phyloP scores from a whole-genome alignment of 35 echinoderm and acorn worm genomes.

The Hemicentrotus pulcherrimus region DNA sequence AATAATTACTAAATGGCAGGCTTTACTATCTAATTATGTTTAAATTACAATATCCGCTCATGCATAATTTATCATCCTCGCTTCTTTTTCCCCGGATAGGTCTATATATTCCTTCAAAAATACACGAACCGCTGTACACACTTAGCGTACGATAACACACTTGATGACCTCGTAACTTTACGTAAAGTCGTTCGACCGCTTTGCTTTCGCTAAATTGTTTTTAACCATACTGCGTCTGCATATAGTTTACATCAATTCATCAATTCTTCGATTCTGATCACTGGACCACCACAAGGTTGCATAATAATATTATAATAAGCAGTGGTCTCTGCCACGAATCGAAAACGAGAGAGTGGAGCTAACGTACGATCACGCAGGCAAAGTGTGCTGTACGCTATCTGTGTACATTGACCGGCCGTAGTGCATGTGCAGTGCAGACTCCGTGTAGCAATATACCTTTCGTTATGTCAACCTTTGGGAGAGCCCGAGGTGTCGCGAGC shows the following conservation, averaged over 20 bases:
- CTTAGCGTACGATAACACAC: background rate
- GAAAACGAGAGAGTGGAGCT: background rate
- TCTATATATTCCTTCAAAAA: background rate
- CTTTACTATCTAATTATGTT: too few relatives aligned
- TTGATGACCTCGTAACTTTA: background rate
- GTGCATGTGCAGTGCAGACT: too few relatives aligned
- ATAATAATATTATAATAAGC: background rate
- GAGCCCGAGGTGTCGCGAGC: background rate
- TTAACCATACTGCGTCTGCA: too few relatives aligned
- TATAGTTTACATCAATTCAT: background rate
- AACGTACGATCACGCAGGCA: background rate
- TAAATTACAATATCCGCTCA: background rate
- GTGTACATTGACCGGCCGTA: background rate
- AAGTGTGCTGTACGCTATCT: background rate
- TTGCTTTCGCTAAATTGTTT: too few relatives aligned
- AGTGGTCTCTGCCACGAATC: background rate
- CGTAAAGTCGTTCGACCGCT: background rate
- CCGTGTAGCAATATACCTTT: background rate
- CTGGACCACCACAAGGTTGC: background rate
- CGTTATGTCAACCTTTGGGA: background rate
- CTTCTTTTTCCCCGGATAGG: too few relatives aligned
- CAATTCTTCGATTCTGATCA: conserved; percentile 5
- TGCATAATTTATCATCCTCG: background rate
- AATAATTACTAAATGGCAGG: too few relatives aligned
- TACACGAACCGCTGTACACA: background rate